Evolutionary conservation across 2,888 invertebrate species (phyloP).

Genomic region (Trimorus sp.): DNA sequence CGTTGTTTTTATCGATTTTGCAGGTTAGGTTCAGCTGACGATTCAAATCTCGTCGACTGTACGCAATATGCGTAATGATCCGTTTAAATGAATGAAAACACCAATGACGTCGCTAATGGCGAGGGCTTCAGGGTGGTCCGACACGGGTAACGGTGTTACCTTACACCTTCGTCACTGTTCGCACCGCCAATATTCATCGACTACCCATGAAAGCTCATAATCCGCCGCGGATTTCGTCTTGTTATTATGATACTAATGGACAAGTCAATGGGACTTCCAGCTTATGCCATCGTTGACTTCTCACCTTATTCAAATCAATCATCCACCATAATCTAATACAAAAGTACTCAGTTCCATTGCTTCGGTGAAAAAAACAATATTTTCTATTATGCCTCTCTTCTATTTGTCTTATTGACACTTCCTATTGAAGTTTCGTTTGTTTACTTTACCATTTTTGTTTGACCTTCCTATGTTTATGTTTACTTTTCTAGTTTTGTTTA

Average conservation of each 20-base stretch:
- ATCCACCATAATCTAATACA: too few relatives aligned
- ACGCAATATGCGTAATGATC: slow-evolving; percentile 47
- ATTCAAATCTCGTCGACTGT: slow-evolving; percentile 22
- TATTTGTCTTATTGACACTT: too few relatives aligned
- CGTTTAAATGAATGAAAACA: slow-evolving; percentile 48
- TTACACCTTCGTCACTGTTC: slow-evolving; percentile 68
- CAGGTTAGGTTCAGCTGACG: slow-evolving; percentile 7
- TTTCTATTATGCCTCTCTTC: too few relatives aligned
- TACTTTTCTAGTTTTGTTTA: too few relatives aligned
- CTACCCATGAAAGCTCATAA: slow-evolving; percentile 75
- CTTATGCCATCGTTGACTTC: not conserved
- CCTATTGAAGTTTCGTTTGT: too few relatives aligned
- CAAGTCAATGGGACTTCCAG: slow-evolving; percentile 66
- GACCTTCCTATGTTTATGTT: too few relatives aligned
- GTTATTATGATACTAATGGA: slow-evolving; percentile 78
- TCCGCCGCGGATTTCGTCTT: slow-evolving; percentile 75
- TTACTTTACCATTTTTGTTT: too few relatives aligned
- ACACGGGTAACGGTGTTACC: slow-evolving; percentile 40
- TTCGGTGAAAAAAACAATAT: too few relatives aligned
- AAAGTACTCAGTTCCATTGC: too few relatives aligned
- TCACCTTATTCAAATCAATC: too few relatives aligned
- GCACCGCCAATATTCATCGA: slow-evolving; percentile 77
- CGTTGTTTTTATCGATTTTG: too few relatives aligned
- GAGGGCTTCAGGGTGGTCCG: slow-evolving; percentile 75
- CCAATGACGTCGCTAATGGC: slow-evolving; percentile 61